Evolutionary conservation across 2,797 vertebrate genomes (phyloP).

Genomic region (Anomalospiza imberbis): DNA sequence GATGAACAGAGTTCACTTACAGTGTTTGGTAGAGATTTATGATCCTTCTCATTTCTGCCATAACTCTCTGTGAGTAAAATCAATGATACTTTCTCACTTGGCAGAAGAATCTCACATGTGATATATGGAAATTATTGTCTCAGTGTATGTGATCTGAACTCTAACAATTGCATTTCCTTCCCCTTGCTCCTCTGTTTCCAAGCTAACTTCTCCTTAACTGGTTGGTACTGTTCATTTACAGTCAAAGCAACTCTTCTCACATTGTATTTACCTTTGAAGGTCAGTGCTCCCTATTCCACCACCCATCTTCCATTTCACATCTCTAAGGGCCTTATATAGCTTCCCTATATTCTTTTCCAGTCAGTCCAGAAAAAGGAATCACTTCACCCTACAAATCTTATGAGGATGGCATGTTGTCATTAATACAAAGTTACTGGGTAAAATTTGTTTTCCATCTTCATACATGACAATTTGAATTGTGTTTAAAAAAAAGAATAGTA

Average conservation of each 20-base stretch:
- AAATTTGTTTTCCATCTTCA: not conserved
- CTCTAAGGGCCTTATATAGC: not conserved
- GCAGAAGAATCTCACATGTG: not conserved
- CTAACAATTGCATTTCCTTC: not conserved
- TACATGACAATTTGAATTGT: not conserved
- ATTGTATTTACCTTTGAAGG: not conserved
- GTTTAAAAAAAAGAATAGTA: not conserved
- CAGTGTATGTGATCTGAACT: not conserved
- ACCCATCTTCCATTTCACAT: not conserved
- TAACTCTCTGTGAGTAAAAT: slow-evolving; percentile 3
- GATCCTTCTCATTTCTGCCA: not conserved
- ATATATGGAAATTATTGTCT: not conserved
- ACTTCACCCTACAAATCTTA: not conserved
- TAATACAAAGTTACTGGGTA: not conserved
- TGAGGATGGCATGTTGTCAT: not conserved
- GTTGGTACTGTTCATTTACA: not conserved
- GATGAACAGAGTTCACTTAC: not conserved
- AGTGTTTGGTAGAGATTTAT: not conserved
- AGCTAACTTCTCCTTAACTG: not conserved
- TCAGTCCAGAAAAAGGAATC: not conserved
- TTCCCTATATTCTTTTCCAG: not conserved
- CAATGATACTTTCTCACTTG: slow-evolving; percentile 1
- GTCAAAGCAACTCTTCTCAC: not conserved
- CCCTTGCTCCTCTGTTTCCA: not conserved
- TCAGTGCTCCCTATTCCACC: not conserved